Base-by-base conservation (phyloP, 2,113 vertebrate genomes). In the Gnathonemus longibarbis region DNA sequence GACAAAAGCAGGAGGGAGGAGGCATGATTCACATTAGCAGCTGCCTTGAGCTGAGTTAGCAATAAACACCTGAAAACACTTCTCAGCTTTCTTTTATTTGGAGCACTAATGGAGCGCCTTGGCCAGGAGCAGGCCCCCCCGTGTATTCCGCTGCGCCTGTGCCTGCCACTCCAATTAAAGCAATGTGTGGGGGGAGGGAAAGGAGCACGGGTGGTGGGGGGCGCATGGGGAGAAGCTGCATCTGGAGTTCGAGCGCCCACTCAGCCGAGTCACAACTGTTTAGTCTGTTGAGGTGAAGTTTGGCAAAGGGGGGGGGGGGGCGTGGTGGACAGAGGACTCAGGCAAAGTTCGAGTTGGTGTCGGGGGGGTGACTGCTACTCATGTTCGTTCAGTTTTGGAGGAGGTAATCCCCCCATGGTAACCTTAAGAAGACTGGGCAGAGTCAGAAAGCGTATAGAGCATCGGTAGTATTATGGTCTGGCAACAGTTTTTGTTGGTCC, bases 231-330 rank as follows among this genome's bases (percentile, higher is more conserved):
- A 95, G 93, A 93, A 95, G 94, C 96, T 94, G 97, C 97, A 98
- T 98, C 98, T 98, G 98, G 97, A 98, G 97, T 95, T 96, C 96
- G 95, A 97, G 96, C 95, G 95, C 96, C 95, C 97, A 98, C 96
- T 96, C 97, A 97, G 97, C 97, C 97, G 97, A 98, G 97, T 96
- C 96, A 95, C 96, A 97, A 97, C 97, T 99, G 98, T 99, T 99
- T 99, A 99, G 98, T 99, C 98, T 99, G 96, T 96, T 96, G 96
- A 93, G 88, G 85, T 52, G 48, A 52, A 86, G 48, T 49, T 83
- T 83, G 88, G 92, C 88, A 90, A 85, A 31, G 35, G 45, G 24
- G 90, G 90, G 90, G 90, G 56, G 91, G 88, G 39, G 39, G 39
- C 2, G 39, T 42, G 39, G 83, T 9, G 35, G 45, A 19, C 80